Conservation (phyloP, 2,888 invertebrate species). For the Brassicogethes aeneus region DNA sequence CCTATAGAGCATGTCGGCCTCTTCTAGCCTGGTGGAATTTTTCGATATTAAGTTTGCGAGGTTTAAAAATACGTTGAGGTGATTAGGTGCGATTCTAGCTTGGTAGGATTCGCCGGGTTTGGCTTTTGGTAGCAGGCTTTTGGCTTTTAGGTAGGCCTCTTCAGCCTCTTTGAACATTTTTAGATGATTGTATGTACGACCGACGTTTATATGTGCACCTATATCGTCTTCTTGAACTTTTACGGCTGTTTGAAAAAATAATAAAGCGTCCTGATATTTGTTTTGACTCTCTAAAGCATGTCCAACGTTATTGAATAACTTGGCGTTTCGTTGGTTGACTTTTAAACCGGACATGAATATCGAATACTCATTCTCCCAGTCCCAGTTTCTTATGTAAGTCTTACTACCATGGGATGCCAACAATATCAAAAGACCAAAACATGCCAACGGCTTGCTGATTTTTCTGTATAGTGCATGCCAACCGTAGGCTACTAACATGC, state of each 20-base stretch:
- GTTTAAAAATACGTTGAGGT: conserved; percentile 92
- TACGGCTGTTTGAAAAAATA: conserved; percentile 87
- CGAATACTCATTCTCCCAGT: conserved; percentile 89
- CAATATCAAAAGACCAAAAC: conserved; percentile 54
- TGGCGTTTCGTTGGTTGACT: conserved; percentile 86
- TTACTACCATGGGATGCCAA: conserved; percentile 74
- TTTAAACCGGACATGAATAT: conserved; percentile 87
- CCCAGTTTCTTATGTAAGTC: conserved; percentile 81
- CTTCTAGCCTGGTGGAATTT: conserved; percentile 83
- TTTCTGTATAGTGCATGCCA: conserved; percentile 62
- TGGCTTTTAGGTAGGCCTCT: conserved; percentile 83
- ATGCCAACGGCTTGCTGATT: conserved; percentile 56
- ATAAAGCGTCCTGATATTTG: conserved; percentile 66
- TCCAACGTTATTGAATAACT: conserved; percentile 94
- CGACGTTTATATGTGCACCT: conserved; percentile 92
- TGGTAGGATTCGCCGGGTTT: conserved; percentile 93
- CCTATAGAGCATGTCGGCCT: conserved; percentile 87
- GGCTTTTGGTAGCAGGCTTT: conserved; percentile 80
- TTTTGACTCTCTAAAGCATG: conserved; percentile 82
- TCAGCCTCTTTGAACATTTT: conserved; percentile 85
- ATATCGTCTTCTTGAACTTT: conserved; percentile 92
- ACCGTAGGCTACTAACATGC: conserved; percentile 83
- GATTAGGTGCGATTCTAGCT: conserved; percentile 90
- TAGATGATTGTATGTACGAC: conserved; percentile 87
- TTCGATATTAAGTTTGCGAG: conserved; percentile 90